phyloP scores from a whole-genome alignment of 2,797 vertebrate species.

The Sebastes minor region DNA sequence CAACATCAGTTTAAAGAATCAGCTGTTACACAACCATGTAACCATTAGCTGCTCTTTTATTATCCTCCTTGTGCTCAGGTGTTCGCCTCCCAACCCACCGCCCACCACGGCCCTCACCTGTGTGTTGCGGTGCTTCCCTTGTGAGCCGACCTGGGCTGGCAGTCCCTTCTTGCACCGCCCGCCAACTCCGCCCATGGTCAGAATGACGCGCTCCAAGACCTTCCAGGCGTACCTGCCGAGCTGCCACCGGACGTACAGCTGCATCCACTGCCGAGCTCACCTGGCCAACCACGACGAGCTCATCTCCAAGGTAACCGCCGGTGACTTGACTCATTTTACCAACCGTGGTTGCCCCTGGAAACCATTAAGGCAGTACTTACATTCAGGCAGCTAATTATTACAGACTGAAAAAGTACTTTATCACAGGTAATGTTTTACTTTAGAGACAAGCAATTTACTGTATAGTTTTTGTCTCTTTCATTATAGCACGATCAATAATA shows the following conservation, averaged over 20 bases:
- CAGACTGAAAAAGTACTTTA: background rate
- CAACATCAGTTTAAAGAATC: constrained; percentile 1
- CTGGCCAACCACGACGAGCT: constrained; percentile 99
- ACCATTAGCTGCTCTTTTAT: background rate
- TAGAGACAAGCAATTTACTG: background rate
- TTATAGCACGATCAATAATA: background rate
- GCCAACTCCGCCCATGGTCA: constrained; percentile 92
- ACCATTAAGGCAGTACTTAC: background rate
- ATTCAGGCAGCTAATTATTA: constrained; percentile 8
- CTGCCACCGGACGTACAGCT: constrained; percentile 98
- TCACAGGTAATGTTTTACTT: background rate
- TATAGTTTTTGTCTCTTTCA: background rate
- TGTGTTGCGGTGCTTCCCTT: constrained; percentile 99
- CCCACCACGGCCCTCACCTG: constrained; percentile 99
- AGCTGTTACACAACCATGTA: constrained; percentile 21
- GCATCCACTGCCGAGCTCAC: constrained; percentile 98
- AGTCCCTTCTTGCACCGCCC: constrained; percentile 95
- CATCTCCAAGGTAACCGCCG: constrained; percentile 93
- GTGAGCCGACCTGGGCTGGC: constrained; percentile 97
- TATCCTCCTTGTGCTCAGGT: constrained; percentile 65
- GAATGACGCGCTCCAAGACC: constrained; percentile 95
- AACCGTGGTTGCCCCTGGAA: background rate
- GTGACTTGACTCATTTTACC: background rate
- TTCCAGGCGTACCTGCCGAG: constrained; percentile 98
- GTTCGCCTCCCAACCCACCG: constrained; percentile 89